Conservation (phyloP, 2,113 vertebrate genomes). For the Pionites leucogaster region DNA sequence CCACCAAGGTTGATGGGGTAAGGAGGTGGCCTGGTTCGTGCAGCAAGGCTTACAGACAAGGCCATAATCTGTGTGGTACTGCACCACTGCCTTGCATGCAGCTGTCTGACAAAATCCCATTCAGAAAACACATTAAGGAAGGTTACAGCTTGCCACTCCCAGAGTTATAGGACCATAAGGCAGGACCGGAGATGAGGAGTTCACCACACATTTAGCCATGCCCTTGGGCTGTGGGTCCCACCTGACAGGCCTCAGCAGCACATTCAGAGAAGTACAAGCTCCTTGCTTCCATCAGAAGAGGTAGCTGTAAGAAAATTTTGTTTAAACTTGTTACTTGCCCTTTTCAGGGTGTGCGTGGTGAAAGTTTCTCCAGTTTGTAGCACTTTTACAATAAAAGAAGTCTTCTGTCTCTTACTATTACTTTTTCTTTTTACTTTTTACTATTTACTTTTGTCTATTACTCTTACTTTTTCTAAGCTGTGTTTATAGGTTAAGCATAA, state of each 20-base stretch:
- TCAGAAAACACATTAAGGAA: accelerated
- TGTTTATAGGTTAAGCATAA: accelerated
- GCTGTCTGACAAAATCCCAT: accelerated
- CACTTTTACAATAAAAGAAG: neutral
- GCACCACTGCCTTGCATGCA: accelerated
- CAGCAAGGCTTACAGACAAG: accelerated
- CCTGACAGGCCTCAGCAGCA: neutral
- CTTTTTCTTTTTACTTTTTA: neutral
- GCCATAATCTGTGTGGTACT: accelerated
- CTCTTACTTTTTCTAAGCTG: neutral
- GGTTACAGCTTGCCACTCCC: neutral
- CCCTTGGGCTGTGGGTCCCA: accelerated
- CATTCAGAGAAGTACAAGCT: too few relatives aligned
- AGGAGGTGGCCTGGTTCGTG: neutral
- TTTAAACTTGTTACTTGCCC: neutral
- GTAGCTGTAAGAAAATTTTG: neutral
- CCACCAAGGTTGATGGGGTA: accelerated
- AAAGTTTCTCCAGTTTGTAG: neutral
- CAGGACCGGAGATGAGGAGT: neutral
- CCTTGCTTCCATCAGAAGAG: neutral
- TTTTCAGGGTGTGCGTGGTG: accelerated
- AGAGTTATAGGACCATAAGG: accelerated
- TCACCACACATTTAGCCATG: accelerated
- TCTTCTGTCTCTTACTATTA: neutral
- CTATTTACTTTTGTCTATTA: too few relatives aligned